Conservation (phyloP, 1,140 invertebrate genomes). For the Orussus abietinus region DNA sequence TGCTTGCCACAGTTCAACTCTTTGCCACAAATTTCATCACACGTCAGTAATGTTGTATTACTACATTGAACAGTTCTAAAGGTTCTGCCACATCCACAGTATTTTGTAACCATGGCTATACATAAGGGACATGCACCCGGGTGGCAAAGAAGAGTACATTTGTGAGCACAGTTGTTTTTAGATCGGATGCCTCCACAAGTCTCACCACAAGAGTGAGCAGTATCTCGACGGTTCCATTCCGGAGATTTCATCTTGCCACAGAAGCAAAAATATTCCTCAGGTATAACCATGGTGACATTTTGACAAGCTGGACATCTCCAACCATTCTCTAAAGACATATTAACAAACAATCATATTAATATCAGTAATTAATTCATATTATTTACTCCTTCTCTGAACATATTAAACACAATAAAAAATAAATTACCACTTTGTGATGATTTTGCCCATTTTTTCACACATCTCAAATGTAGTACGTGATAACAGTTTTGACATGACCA, state of each 20-base stretch:
- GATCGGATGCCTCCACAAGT: slow-evolving; percentile 67
- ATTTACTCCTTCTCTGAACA: neutral
- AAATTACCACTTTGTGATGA: slow-evolving; percentile 68
- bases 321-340: slow-evolving; percentile 57
- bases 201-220: slow-evolving; percentile 87
- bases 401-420: slow-evolving; percentile 6
- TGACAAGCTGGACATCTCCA: slow-evolving; percentile 95
- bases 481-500: slow-evolving; percentile 91
- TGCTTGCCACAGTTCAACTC: slow-evolving; percentile 59
- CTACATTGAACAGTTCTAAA: slow-evolving; percentile 68
- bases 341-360: neutral
- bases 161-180: slow-evolving; percentile 63
- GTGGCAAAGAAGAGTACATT: slow-evolving; percentile 80
- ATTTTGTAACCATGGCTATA: slow-evolving; percentile 49
- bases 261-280: slow-evolving; percentile 76
- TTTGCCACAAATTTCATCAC: slow-evolving; percentile 66
- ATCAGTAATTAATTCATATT: neutral
- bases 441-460: slow-evolving; percentile 87
- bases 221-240: slow-evolving; percentile 67
- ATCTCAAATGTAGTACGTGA: slow-evolving; percentile 86
- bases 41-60: slow-evolving; percentile 64
- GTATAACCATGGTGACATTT: slow-evolving; percentile 64
- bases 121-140: slow-evolving; percentile 73
- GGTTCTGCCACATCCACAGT: slow-evolving; percentile 69
- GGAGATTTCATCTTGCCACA: slow-evolving; percentile 75